Percentiles rank a stretch among this genome's conserved stretches.
phyloP scores from a whole-genome alignment of 2,888 invertebrate genomes.

The Acanthosepion pharaonis region DNA sequence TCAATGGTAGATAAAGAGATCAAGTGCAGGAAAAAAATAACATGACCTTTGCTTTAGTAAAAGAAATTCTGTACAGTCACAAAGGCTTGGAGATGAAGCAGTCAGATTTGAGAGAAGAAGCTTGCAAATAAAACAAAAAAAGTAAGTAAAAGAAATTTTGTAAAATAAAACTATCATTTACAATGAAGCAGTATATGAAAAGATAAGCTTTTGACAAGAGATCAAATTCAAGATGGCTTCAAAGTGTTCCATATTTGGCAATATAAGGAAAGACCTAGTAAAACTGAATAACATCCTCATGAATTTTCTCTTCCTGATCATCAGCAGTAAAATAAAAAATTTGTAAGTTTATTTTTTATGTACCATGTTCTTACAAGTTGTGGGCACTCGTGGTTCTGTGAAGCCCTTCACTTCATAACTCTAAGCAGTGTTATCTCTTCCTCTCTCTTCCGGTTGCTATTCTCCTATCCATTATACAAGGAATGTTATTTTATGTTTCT shows the following conservation, averaged over 20 bases:
- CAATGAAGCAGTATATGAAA: neutral
- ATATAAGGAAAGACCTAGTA: neutral
- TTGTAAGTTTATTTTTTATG: too few relatives aligned
- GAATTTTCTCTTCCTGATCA: neutral
- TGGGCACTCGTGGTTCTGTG: too few relatives aligned
- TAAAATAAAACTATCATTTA: neutral
- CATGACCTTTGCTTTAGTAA: neutral
- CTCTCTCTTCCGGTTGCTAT: too few relatives aligned
- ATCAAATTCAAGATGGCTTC: neutral
- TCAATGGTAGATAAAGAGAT: neutral
- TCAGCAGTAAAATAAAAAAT: neutral
- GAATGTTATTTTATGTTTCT: too few relatives aligned
- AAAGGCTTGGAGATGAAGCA: neutral
- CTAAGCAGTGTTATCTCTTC: too few relatives aligned
- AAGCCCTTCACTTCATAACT: too few relatives aligned
- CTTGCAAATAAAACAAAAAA: neutral
- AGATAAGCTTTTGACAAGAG: neutral
- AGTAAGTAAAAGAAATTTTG: too few relatives aligned
- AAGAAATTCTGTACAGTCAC: neutral
- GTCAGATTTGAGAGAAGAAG: neutral
- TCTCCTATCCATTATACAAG: too few relatives aligned
- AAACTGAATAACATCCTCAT: neutral
- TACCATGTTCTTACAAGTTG: too few relatives aligned
- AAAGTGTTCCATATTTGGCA: neutral
- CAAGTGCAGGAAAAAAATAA: neutral